Evolutionary conservation across 2,888 invertebrate species (phyloP), one percentile per base, ranked within the genome.

Genomic region (Apamea epomidion): DNA sequence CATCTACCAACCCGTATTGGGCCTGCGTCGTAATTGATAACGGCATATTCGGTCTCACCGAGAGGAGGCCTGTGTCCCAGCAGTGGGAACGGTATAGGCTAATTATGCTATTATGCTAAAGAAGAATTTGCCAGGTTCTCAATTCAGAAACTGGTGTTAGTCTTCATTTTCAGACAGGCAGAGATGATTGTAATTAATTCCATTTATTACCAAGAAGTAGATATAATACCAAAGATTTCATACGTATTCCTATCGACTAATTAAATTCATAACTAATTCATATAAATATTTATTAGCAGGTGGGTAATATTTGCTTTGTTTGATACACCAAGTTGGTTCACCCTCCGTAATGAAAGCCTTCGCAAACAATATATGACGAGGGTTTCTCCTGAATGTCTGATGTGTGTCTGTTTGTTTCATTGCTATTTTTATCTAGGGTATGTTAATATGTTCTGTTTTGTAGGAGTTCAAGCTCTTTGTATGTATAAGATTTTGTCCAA

Each of bases 361-460:
- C 0, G 25, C 85, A 85, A 85, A 84, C 82, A 84, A 76, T 83
- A 80, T 65, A 62, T 84, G 82, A 84, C 68, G 70, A 85, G 85
- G 85, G 81, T 81, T 32, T 14, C 48, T 67, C 14, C 18, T 69
- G 75, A 76, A 78, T 72, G 48, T 73, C 74, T 75, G 62, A 75
- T 78, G 51, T 74, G 2, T 42, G 68, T 82, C 54, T 74, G 78
- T 84, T 76, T 67, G 51, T 74, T 74, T 76, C 16, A 48, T 81
- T 74, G 60, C 67, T 58, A 69, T 80, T 42, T 83, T 71, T 48
- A 70, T 70, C 25, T 51, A 16, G 37, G 1, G 29, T 71, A 18
- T 37, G 25, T 18, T 29, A 21, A 21, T 58, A 25, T 45, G 7
- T 42, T 14, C 32, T 37, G 29, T 7, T 16, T 18, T 32, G 29